Evolutionary conservation across 2,888 invertebrate species (phyloP), one percentile per base, ranked within the genome.

Genomic region (Troides oblongomaculatus): DNA sequence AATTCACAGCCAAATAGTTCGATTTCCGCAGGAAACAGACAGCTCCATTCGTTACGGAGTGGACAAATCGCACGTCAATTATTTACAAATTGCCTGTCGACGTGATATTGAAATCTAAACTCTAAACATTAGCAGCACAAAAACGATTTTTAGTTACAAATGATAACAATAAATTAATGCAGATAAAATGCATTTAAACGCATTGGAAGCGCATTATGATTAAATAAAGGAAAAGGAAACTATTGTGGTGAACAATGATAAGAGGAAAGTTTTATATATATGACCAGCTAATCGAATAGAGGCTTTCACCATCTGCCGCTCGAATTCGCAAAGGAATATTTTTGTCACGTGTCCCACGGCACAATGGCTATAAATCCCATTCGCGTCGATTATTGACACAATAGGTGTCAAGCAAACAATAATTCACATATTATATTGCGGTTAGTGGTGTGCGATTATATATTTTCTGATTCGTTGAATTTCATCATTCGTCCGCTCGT

Each of bases 1-100:
- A 86, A 89, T 90, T 85, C 84, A 80, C 80, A 75, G 72, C 74
- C 76, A 85, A 90, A 91, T 92, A 86, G 89, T 83, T 87, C 88
- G 81, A 91, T 91, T 90, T 92, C 90, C 88, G 85, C 74, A 75
- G 78, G 74, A 83, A 84, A 85, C 80, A 80, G 81, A 87, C 84
- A 80, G 85, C 81, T 87, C 85, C 83, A 88, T 90, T 85, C 81
- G 88, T 82, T 83, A 84, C 79, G 80, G 83, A 76, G 78, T 82
- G 81, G 84, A 85, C 86, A 82, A 83, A 82, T 79, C 78, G 76
- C 73, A 73, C 73, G 71, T 73, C 74, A 76, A 78, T 78, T 77
- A 77, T 71, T 70, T 70, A 62, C 72, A 72, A 75, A 75, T 74
- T 74, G 68, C 71, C 62, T 53, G 53, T 66, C 62, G 60, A 70